phyloP scores from a whole-genome alignment of 2,888 invertebrate species.

The Sphaerolaimus hirsutus region DNA sequence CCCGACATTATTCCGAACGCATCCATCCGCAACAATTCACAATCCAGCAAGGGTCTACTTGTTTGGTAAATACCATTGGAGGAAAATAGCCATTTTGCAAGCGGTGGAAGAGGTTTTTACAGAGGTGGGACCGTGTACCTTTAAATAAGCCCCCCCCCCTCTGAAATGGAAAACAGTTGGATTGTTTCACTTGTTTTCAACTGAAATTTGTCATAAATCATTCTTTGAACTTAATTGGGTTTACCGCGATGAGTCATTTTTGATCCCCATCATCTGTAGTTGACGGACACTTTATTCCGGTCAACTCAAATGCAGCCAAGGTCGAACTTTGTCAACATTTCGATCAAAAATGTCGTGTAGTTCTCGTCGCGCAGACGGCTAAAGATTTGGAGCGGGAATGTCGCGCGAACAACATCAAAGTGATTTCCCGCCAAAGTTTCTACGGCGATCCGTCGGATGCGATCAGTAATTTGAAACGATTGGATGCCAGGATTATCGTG shows the following conservation, averaged over 20 bases:
- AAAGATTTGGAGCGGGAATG: conserved; percentile 84
- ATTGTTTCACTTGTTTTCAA: too few species aligned
- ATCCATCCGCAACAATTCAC: conserved; percentile 94
- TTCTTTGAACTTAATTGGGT: too few species aligned
- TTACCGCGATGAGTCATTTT: too few species aligned
- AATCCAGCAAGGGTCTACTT: conserved; percentile 25
- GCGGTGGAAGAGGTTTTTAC: conserved; percentile 95
- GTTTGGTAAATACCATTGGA: conserved; percentile 92
- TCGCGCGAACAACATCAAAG: conserved; percentile 70
- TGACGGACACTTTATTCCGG: too few species aligned
- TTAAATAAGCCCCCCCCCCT: too few species aligned
- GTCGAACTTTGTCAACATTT: too few species aligned
- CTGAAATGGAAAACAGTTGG: too few species aligned
- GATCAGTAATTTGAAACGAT: conserved; percentile 52
- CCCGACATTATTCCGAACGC: conserved; percentile 89
- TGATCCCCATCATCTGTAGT: too few species aligned
- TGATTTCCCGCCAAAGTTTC: conserved; percentile 83
- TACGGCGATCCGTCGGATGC: conserved; percentile 80
- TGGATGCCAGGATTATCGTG: conserved; percentile 89
- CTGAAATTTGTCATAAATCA: too few species aligned
- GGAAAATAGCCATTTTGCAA: conserved; percentile 78
- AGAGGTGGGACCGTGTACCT: conserved; percentile 44
- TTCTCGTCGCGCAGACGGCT: conserved; percentile 53
- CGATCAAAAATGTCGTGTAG: too few species aligned
- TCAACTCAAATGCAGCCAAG: too few species aligned